Conservation (phyloP, 2,888 invertebrate species). For the Dromius quadrimaculatus region DNA sequence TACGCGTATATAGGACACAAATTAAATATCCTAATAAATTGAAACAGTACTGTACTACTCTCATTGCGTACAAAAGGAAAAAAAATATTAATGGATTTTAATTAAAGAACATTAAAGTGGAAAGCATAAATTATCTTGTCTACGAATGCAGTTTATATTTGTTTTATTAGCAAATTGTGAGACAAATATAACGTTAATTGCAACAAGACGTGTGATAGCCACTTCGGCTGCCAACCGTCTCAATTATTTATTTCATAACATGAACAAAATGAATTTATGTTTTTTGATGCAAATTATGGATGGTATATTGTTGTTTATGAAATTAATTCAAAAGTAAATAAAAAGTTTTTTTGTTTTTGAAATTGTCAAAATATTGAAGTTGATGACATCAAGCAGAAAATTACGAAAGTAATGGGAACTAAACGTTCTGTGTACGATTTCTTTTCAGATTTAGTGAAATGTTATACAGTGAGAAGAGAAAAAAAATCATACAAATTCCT, state of each 20-base stretch:
- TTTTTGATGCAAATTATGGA: background rate
- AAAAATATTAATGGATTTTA: conserved; percentile 7
- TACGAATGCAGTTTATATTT: conserved; percentile 38
- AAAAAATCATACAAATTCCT: no score
- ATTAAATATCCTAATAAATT: conserved; percentile 8
- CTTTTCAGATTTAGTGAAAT: no score
- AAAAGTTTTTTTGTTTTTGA: no score
- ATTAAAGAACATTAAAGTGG: conserved; percentile 20
- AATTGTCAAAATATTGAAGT: no score
- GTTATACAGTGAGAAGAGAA: no score
- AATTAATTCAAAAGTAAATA: no score
- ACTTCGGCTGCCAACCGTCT: conserved; percentile 3
- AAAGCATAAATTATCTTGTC: conserved; percentile 22
- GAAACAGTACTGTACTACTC: background rate
- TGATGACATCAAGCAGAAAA: no score
- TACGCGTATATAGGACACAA: background rate
- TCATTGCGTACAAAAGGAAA: conserved; percentile 1
- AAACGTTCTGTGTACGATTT: no score
- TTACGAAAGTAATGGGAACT: no score
- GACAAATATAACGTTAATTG: conserved; percentile 31
- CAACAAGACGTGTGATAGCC: conserved; percentile 25
- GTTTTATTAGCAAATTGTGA: conserved; percentile 32
- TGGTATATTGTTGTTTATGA: background rate
- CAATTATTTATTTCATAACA: conserved; percentile 31
- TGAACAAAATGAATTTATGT: conserved; percentile 13